Evolutionary conservation across 2,113 vertebrate species (phyloP).

Genomic region (Acinonyx jubatus): DNA sequence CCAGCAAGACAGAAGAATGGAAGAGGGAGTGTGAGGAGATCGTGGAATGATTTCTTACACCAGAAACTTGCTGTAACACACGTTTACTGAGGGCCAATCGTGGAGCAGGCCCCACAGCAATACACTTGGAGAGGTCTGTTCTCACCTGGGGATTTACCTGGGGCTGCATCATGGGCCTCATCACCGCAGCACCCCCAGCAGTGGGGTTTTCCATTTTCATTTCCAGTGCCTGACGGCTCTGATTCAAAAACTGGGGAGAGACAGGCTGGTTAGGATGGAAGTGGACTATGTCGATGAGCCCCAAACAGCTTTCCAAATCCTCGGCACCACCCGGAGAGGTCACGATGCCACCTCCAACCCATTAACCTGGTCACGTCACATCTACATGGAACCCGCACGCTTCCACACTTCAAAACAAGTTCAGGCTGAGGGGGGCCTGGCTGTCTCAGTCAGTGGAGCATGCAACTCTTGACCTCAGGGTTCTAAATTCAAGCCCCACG

Average conservation of each 20-base stretch:
- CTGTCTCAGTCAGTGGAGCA: not conserved
- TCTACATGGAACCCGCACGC: not conserved
- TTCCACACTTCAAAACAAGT: not conserved
- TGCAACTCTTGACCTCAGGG: not conserved
- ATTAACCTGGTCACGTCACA: not conserved
- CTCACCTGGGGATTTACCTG: slow-evolving; percentile 89
- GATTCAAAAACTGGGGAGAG: slow-evolving; percentile 93
- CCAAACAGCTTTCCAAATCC: not conserved
- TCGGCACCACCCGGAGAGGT: not conserved
- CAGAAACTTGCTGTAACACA: not conserved
- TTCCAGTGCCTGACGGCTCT: slow-evolving; percentile 91
- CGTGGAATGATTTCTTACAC: not conserved
- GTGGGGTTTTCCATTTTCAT: slow-evolving; percentile 93
- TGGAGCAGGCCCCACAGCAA: not conserved
- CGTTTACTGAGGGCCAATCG: not conserved
- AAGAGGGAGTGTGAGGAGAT: not conserved
- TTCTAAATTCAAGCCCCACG: not conserved
- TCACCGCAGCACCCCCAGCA: slow-evolving; percentile 84
- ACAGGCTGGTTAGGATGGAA: slow-evolving; percentile 57
- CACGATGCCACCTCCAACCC: not conserved
- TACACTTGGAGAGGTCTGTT: accelerated
- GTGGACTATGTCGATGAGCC: not conserved
- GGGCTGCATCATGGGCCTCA: slow-evolving; percentile 92
- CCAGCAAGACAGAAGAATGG: not conserved
- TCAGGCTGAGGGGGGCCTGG: not conserved